phyloP scores from a whole-genome alignment of 2,888 invertebrate genomes.

The Mystacides longicornis region DNA sequence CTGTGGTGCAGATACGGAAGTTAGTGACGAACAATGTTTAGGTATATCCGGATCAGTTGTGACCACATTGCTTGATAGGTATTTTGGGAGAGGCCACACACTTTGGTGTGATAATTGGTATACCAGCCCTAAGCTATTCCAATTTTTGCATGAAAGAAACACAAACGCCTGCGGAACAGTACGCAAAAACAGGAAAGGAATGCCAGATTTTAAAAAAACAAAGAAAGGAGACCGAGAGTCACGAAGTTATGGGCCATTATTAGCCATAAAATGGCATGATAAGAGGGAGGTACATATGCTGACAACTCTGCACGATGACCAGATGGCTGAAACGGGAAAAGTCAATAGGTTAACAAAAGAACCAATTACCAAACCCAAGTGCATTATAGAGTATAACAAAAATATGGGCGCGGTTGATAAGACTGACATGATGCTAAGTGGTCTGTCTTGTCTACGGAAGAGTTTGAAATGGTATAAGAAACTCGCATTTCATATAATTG shows the following conservation, averaged over 20 bases:
- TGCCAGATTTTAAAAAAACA: too few relatives aligned
- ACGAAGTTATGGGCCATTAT: not conserved
- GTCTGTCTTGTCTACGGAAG: not conserved
- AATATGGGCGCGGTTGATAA: slow-evolving; percentile 5
- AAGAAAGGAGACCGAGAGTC: not conserved
- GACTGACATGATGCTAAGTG: slow-evolving; percentile 6
- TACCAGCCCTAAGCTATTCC: slow-evolving; percentile 9
- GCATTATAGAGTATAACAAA: slow-evolving; percentile 4
- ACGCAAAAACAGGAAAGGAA: too few relatives aligned
- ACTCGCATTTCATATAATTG: slow-evolving; percentile 6
- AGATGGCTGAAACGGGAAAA: not conserved
- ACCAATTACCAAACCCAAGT: not conserved
- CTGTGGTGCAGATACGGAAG: not conserved
- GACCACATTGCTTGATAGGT: slow-evolving; percentile 11
- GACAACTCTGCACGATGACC: slow-evolving; percentile 5
- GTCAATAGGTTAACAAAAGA: not conserved
- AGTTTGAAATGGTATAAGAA: slow-evolving; percentile 3
- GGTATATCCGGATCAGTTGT: slow-evolving; percentile 13
- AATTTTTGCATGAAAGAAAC: not conserved
- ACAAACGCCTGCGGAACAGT: slow-evolving; percentile 11
- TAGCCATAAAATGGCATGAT: slow-evolving; percentile 7
- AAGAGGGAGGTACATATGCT: slow-evolving; percentile 2
- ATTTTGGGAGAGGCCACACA: slow-evolving; percentile 8
- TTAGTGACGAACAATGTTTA: too few relatives aligned
- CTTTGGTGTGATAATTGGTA: slow-evolving; percentile 13